A percentile compares a stretch with the other conserved stretches of the same genome.
Conservation (phyloP, 2,113 vertebrate species). For the Lycaon pictus region DNA sequence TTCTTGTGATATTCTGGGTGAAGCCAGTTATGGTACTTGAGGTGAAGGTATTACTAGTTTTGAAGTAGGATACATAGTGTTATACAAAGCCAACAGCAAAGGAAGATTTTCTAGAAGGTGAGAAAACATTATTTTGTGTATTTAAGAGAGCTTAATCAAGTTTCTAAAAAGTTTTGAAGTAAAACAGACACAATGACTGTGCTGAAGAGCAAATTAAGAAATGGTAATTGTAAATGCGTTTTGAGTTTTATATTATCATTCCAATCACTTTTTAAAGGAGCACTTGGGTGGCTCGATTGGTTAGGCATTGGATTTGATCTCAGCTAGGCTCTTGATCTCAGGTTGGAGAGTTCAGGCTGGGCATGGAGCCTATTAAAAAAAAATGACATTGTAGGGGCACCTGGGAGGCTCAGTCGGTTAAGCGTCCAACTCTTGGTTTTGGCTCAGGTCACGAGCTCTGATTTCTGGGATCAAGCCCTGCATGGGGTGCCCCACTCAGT, state of each 20-base stretch:
- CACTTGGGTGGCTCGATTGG: background rate
- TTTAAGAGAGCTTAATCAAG: background rate
- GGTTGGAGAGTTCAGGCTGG: background rate
- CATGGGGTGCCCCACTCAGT: background rate
- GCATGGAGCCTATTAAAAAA: background rate
- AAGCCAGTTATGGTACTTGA: background rate
- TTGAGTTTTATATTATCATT: conserved; percentile 1
- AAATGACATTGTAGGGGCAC: background rate
- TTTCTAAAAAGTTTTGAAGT: background rate
- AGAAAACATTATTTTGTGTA: background rate
- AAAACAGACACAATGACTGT: background rate
- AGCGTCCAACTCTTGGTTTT: background rate
- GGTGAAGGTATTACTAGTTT: background rate
- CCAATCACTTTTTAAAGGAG: background rate
- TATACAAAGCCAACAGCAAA: background rate
- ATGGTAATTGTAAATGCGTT: background rate
- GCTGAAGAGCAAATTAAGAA: background rate
- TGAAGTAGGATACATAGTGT: background rate
- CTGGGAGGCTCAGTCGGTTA: background rate
- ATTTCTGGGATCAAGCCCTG: background rate
- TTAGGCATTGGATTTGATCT: background rate
- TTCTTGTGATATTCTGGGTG: background rate
- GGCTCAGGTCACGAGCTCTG: background rate
- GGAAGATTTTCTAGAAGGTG: background rate
- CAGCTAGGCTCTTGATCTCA: background rate